Percentiles rank a stretch among this genome's conserved stretches.
Evolutionary conservation across 2,888 invertebrate species (phyloP).

Genomic region (Sinotaia quadrata): DNA sequence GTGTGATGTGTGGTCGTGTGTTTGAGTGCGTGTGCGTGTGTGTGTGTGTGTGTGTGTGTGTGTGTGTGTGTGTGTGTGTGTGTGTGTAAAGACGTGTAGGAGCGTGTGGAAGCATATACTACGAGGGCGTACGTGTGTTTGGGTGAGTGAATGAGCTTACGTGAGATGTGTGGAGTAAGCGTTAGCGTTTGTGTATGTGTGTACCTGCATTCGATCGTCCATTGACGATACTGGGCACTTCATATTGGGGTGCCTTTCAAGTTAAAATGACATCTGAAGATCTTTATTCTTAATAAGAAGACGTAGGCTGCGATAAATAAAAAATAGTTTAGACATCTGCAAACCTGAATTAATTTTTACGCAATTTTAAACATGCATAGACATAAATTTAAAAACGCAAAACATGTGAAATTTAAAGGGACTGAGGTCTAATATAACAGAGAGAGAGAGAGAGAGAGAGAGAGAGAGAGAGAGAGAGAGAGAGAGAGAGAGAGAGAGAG

Average conservation of each 20-base stretch:
- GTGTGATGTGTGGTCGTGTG: neutral
- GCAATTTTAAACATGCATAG: neutral
- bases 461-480: neutral
- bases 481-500: neutral
- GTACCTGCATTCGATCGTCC: too few relatives aligned
- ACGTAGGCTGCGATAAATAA: too few relatives aligned
- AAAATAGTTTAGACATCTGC: too few relatives aligned
- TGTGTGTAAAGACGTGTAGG: neutral
- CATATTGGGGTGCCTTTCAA: too few relatives aligned
- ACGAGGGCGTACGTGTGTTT: neutral
- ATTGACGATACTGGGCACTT: too few relatives aligned
- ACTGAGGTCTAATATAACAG: neutral
- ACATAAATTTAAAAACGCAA: neutral
- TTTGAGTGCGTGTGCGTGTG: neutral
- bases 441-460: slow-evolving; percentile 20
- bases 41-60: neutral
- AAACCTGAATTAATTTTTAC: too few relatives aligned
- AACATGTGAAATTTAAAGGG: neutral
- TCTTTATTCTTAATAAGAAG: too few relatives aligned
- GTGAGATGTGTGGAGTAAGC: too few relatives aligned
- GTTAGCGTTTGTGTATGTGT: too few relatives aligned
- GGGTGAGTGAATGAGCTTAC: too few relatives aligned
- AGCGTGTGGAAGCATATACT: neutral
- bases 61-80: slow-evolving; percentile 5
- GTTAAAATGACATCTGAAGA: too few relatives aligned